Evolutionary conservation across 1,140 invertebrate species (phyloP).

Genomic region (Lepidotrigona ventralis): DNA sequence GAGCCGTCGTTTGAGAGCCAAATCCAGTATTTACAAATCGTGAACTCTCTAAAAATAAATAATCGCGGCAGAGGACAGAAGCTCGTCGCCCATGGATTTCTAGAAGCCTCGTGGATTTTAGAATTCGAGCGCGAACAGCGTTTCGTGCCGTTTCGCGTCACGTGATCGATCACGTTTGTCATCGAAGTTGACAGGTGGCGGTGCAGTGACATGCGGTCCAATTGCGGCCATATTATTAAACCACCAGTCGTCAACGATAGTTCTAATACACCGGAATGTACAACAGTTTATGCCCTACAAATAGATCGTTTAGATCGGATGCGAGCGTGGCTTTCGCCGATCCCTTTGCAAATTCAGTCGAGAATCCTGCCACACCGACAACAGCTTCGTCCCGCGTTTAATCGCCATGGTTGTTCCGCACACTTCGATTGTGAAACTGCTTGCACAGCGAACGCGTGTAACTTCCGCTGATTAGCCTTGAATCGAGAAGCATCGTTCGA

Average conservation of each 20-base stretch:
- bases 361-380: neutral
- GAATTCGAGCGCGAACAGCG: neutral
- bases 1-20: too few relatives aligned
- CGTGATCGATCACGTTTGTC: conserved; percentile 58
- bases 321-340: conserved; percentile 32
- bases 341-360: conserved; percentile 54
- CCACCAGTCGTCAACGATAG: conserved; percentile 36
- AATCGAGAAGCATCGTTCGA: too few relatives aligned
- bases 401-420: conserved; percentile 20
- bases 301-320: conserved; percentile 55
- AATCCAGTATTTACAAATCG: too few relatives aligned
- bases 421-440: neutral
- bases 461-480: neutral
- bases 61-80: too few relatives aligned
- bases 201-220: conserved; percentile 49
- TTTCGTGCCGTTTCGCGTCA: neutral
- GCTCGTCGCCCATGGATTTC: too few relatives aligned
- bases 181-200: conserved; percentile 51
- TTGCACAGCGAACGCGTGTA: neutral
- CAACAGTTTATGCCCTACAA: conserved; percentile 60
- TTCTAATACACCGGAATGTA: conserved; percentile 52
- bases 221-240: conserved; percentile 62
- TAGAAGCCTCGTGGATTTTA: neutral
- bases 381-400: conserved; percentile 22
- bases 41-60: too few relatives aligned